These are phyloP conservation scores for Lordiphosa stackelbergi DNA, from an alignment of 1,140 invertebrate species.

Conservation along the genomic window DNA sequence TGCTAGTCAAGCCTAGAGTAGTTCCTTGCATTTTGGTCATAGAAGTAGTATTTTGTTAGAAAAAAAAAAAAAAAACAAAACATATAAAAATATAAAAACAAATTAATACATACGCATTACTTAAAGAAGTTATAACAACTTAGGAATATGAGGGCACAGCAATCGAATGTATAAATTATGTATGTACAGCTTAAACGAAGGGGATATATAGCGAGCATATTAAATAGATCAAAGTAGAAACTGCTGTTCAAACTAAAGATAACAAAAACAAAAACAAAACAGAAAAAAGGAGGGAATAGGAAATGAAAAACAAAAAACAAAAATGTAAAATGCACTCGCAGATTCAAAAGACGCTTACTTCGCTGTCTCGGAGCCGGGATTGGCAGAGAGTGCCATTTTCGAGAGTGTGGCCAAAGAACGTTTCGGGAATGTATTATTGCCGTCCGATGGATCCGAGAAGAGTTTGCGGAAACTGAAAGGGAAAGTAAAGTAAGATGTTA, in stretches of 20 bases:
- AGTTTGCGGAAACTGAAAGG: constrained; percentile 81
- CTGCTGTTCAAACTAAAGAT: constrained; percentile 49
- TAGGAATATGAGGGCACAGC: constrained; percentile 61
- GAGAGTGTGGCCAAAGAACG: constrained; percentile 84
- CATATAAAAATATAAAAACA: constrained; percentile 18
- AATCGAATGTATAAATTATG: constrained; percentile 60
- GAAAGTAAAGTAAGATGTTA: background rate
- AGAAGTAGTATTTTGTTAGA: constrained; percentile 25
- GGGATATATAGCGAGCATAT: constrained; percentile 57
- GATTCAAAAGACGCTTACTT: constrained; percentile 57
- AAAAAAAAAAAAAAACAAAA: constrained; percentile 3
- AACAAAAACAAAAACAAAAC: constrained; percentile 34
- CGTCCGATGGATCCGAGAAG: constrained; percentile 84
- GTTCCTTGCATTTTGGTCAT: constrained; percentile 48
- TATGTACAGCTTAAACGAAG: constrained; percentile 66
- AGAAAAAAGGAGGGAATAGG: constrained; percentile 28
- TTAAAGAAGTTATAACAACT: constrained; percentile 67
- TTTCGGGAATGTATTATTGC: constrained; percentile 82
- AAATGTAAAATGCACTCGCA: constrained; percentile 39
- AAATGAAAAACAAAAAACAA: constrained; percentile 16
- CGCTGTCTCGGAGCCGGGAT: constrained; percentile 60
- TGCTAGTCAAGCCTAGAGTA: constrained; percentile 31
- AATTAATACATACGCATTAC: constrained; percentile 20
- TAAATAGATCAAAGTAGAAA: constrained; percentile 51
- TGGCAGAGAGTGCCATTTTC: constrained; percentile 83